Evolutionary conservation across 1,140 invertebrate genomes (phyloP).

Genomic region (Streblospio benedicti): DNA sequence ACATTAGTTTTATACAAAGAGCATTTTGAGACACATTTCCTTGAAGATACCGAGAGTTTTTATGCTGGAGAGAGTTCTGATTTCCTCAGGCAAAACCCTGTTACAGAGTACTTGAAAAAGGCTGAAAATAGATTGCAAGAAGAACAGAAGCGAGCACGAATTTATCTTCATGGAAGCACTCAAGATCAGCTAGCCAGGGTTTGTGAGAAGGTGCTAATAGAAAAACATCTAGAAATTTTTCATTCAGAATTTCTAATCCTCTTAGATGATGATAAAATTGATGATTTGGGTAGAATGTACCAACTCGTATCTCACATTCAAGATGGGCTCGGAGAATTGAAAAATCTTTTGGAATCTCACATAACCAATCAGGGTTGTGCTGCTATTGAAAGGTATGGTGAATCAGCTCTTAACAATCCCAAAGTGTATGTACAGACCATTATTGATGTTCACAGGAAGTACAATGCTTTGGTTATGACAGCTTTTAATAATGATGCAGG

Average conservation of each 20-base stretch:
- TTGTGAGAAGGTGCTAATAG: conserved; percentile 92
- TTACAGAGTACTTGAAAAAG: conserved; percentile 99
- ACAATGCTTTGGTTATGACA: conserved; percentile 82
- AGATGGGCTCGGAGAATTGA: conserved; percentile 82
- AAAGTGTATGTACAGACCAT: conserved; percentile 96
- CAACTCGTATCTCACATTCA: conserved; percentile 83
- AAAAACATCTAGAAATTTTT: conserved; percentile 93
- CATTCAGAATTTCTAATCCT: conserved; percentile 95
- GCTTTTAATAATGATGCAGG: conserved; percentile 95
- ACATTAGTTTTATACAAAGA: conserved; percentile 90
- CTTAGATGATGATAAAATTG: conserved; percentile 86
- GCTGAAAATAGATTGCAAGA: conserved; percentile 84
- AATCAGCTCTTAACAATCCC: conserved; percentile 71
- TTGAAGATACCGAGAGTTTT: conserved; percentile 91
- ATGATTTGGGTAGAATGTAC: conserved; percentile 93
- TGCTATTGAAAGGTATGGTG: conserved; percentile 81
- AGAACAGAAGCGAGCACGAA: conserved; percentile 82
- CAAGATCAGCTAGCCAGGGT: conserved; percentile 86
- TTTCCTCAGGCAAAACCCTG: conserved; percentile 89
- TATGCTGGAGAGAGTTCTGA: conserved; percentile 88
- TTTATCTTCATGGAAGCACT: conserved; percentile 92
- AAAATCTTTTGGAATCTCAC: conserved; percentile 80
- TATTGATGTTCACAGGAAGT: conserved; percentile 93
- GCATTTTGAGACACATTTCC: conserved; percentile 87
- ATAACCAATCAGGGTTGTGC: conserved; percentile 84